These are phyloP conservation scores for Mimumesa dahlbomi DNA, from an alignment of 2,888 invertebrate genomes.

Conservation along the genomic window DNA sequence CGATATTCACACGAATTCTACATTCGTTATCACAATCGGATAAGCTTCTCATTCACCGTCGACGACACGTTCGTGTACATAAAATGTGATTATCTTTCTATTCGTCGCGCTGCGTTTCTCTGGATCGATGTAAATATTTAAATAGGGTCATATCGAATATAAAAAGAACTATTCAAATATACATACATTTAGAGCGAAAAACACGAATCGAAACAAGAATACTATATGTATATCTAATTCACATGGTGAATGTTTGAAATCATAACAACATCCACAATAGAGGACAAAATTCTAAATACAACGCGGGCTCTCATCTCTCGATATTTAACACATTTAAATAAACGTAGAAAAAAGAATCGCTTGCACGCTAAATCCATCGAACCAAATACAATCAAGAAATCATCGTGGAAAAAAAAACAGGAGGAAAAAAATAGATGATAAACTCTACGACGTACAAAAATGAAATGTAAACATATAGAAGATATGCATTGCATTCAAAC, in stretches of 20 bases:
- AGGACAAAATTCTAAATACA: no score
- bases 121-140: background rate
- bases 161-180: conserved; percentile 44
- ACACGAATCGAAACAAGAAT: conserved; percentile 45
- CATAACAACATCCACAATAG: background rate
- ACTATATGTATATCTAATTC: conserved; percentile 47
- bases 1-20: conserved; percentile 8
- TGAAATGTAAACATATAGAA: no score
- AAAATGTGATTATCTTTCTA: background rate
- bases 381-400: no score
- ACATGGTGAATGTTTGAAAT: conserved; percentile 50
- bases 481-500: conserved; percentile 57
- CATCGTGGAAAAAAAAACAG: no score
- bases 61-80: conserved; percentile 30
- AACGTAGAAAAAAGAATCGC: no score
- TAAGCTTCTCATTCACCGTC: conserved; percentile 18
- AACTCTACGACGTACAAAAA: conserved; percentile 45
- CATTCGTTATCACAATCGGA: conserved; percentile 27
- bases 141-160: conserved; percentile 18
- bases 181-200: conserved; percentile 52
- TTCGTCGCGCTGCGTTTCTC: conserved; percentile 5
- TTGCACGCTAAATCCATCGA: no score
- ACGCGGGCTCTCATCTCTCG: no score
- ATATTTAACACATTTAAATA: no score
- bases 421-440: conserved; percentile 17